Base-by-base conservation (phyloP, 2,113 vertebrate genomes). In the Datnioides undecimradiatus region DNA sequence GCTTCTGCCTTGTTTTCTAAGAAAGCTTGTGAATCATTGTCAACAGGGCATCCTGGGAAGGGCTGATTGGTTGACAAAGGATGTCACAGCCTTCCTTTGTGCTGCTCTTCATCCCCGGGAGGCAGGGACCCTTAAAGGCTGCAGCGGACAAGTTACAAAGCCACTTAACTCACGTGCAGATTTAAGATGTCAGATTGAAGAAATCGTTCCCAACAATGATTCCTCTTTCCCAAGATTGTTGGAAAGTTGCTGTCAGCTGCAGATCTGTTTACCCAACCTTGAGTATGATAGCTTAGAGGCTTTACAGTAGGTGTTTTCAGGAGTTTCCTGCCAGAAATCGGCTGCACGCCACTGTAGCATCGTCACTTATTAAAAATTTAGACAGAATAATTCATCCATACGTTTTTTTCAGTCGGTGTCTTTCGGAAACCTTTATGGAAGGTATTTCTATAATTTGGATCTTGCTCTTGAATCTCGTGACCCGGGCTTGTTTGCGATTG, bases 311-410 rank as follows among this genome's bases (percentile, higher is more conserved):
- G 66, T 45, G 52, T 58, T 76, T 70, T 21, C 62, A 80, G 48
- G 70, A 74, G 62, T 65, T 86, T 68, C 70, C 19, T 63, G 60
- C 62, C 48, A 49, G 49, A 21, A 80, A 80, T 58, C 78, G 62
- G n/a, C 41, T 46, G 3, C 70, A 48, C 19, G 11, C 57, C 63
- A 71, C 43, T 51, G 79, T 63, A 23, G 40, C 36, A 38, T 76
- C 63, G 40, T 76, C 64, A n/a, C 62, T 69, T 34, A 62, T 83
- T 60, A 80, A 84, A 82, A 13, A 80, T 73, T 33, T 34, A 82
- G 38, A 23, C 8, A 45, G 29, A 63, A 80, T 77, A 59, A 69
- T 83, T 41, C 1, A 38, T 27, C 40, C 33, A 38, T 57, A 58
- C 38, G 25, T 65, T 51, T 86, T 51, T 86, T 43, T 70, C 1